A percentile compares a stretch with the other conserved stretches of the same genome.
Evolutionary conservation across 2,113 vertebrate species (phyloP).

Genomic region (Phalacrocorax brasilianus): DNA sequence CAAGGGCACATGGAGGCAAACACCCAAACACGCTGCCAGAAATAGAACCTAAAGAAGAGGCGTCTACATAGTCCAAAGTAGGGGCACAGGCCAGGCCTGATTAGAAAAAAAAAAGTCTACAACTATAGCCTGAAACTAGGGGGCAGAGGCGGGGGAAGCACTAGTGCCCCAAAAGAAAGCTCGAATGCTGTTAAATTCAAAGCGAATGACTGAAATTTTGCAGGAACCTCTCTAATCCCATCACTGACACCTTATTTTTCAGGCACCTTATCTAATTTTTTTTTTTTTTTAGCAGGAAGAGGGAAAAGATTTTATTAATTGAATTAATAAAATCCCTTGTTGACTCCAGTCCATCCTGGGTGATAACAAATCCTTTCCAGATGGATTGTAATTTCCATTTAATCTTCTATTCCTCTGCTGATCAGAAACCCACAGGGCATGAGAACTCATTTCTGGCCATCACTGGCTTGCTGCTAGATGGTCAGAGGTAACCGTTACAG

Average conservation of each 20-base stretch:
- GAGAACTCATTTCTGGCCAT: background rate
- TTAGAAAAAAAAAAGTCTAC: background rate
- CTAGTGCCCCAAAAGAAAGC: background rate
- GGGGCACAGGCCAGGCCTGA: background rate
- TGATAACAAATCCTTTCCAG: slow-evolving; percentile 52
- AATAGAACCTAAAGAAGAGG: background rate
- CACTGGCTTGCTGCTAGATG: background rate
- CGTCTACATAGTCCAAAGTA: background rate
- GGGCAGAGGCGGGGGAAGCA: background rate
- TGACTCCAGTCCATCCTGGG: slow-evolving; percentile 28
- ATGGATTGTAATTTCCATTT: slow-evolving; percentile 38
- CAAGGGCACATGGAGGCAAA: background rate
- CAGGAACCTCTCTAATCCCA: slow-evolving; percentile 19
- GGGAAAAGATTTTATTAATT: slow-evolving; percentile 53
- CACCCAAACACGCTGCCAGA: background rate
- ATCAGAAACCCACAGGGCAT: background rate
- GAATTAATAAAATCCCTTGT: slow-evolving; percentile 53
- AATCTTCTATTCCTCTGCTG: background rate
- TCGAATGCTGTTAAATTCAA: background rate
- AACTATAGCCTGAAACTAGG: background rate
- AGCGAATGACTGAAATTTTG: slow-evolving; percentile 17
- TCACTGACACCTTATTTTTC: slow-evolving; percentile 21
- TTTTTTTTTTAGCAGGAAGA: background rate
- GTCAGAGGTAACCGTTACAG: background rate
- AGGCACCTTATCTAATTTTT: background rate